A percentile compares a stretch with the other conserved stretches of the same genome.
These are phyloP conservation scores for Chaenocephalus aceratus DNA, from an alignment of 2,113 vertebrate species.

Conservation along the genomic window DNA sequence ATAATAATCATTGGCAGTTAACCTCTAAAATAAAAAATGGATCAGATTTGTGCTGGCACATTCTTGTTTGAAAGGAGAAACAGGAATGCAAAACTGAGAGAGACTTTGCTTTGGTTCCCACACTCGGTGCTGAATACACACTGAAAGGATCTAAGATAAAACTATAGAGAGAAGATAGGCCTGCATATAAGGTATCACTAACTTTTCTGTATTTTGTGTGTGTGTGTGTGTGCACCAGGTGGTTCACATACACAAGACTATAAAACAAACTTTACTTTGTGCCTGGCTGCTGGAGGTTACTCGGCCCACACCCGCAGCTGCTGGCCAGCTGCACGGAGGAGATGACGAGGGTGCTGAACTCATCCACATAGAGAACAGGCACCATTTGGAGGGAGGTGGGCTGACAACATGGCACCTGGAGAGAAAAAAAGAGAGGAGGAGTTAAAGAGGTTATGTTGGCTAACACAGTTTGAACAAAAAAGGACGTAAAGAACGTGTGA, in stretches of 20 bases:
- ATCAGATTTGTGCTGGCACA: background rate
- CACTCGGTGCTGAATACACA: conserved; percentile 11
- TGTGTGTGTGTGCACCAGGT: conserved; percentile 2
- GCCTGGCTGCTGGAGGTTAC: conserved; percentile 17
- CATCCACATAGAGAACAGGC: conserved; percentile 78
- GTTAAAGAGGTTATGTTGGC: background rate
- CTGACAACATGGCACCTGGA: conserved; percentile 68
- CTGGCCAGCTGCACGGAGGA: conserved; percentile 67
- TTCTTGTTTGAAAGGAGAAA: background rate
- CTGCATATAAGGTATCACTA: background rate
- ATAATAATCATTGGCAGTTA: background rate
- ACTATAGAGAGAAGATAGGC: background rate
- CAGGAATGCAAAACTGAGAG: conserved; percentile 40
- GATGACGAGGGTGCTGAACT: conserved; percentile 61
- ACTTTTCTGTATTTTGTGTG: background rate
- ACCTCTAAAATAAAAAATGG: background rate
- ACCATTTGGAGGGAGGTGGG: conserved; percentile 54
- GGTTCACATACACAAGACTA: conserved; percentile 1
- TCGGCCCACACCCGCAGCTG: conserved; percentile 71
- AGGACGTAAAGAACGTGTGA: background rate
- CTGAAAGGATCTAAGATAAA: conserved; percentile 19
- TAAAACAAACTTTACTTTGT: conserved; percentile 43
- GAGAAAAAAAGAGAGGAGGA: background rate
- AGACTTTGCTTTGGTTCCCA: conserved; percentile 41
- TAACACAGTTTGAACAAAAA: background rate